These are phyloP conservation scores for Papilio gigon DNA, from an alignment of 2,888 invertebrate genomes.

Conservation along the genomic window DNA sequence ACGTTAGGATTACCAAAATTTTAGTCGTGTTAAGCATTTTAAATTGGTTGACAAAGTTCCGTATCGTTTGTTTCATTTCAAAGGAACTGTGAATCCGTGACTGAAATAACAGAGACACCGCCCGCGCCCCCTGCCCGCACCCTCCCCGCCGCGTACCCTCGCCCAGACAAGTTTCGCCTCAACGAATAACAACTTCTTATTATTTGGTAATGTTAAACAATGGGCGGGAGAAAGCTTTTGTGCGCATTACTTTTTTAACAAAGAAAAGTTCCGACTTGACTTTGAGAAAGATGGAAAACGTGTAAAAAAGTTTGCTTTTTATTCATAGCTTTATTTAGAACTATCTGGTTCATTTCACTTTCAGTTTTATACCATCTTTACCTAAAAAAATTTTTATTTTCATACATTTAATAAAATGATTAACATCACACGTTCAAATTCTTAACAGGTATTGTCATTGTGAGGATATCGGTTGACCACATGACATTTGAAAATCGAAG, in stretches of 20 bases:
- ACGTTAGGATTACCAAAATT: background rate
- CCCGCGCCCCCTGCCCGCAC: background rate
- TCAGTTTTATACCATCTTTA: background rate
- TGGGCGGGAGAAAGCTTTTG: slow-evolving; percentile 12
- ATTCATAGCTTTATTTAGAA: background rate
- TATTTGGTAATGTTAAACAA: slow-evolving; percentile 28
- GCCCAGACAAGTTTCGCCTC: slow-evolving; percentile 5
- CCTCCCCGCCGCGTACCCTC: background rate
- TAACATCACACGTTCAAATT: too few relatives aligned
- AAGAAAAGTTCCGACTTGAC: slow-evolving; percentile 17
- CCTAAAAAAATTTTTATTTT: too few relatives aligned
- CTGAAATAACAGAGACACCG: slow-evolving; percentile 19
- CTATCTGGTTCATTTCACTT: background rate
- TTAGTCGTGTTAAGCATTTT: background rate
- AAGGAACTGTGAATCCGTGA: slow-evolving; percentile 29
- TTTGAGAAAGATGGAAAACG: slow-evolving; percentile 12
- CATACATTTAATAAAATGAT: too few relatives aligned
- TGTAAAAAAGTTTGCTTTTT: background rate
- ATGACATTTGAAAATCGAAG: background rate
- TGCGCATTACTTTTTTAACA: background rate
- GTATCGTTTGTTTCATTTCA: slow-evolving; percentile 23
- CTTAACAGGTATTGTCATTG: too few relatives aligned
- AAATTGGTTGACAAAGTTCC: slow-evolving; percentile 16
- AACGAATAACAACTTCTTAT: slow-evolving; percentile 14
- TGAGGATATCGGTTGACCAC: too few relatives aligned